Conservation (phyloP, 2,797 vertebrate species). For the Mycteria americana region DNA sequence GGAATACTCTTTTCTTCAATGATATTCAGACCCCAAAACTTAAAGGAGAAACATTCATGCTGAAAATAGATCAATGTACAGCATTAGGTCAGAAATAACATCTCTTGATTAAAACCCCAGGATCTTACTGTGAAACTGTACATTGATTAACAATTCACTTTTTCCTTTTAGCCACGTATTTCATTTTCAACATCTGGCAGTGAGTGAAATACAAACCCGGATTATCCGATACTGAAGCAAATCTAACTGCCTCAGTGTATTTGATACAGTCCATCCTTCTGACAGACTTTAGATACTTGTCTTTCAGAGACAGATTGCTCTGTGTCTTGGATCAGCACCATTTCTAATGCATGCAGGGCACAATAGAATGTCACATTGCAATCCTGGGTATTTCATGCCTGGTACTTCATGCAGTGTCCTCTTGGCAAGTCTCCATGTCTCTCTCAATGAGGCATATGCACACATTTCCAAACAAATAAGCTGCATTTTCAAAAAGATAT, state of each 20-base stretch:
- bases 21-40: constrained; percentile 42
- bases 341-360: constrained; percentile 63
- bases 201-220: constrained; percentile 57
- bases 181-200: constrained; percentile 66
- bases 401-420: constrained; percentile 52
- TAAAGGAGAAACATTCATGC: constrained; percentile 64
- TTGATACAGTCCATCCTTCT: constrained; percentile 10
- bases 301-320: background rate
- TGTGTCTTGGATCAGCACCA: constrained; percentile 70
- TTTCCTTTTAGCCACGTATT: background rate
- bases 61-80: constrained; percentile 62
- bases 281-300: background rate
- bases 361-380: constrained; percentile 35
- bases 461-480: constrained; percentile 96
- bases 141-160: constrained; percentile 47
- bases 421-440: constrained; percentile 31
- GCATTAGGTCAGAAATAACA: constrained; percentile 58
- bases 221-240: background rate
- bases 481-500: constrained; percentile 72
- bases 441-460: constrained; percentile 89
- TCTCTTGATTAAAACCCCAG: constrained; percentile 29
- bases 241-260: background rate
- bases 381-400: constrained; percentile 59
- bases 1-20: constrained; percentile 31
- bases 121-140: constrained; percentile 44